Evolutionary conservation across 2,113 vertebrate genomes (phyloP).

Genomic region (Etia nguti): DNA sequence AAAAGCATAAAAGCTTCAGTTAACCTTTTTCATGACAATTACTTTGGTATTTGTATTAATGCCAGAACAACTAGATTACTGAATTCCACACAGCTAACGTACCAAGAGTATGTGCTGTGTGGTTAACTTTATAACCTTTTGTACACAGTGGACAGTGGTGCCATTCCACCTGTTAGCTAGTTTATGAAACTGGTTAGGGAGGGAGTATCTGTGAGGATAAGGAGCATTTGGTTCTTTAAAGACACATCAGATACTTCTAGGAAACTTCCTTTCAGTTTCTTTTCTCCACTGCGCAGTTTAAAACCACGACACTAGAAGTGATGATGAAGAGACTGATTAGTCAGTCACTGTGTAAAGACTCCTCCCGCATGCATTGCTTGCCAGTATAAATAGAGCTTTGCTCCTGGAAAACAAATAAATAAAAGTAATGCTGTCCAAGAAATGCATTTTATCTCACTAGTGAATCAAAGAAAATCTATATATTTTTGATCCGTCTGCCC

Average conservation of each 20-base stretch:
- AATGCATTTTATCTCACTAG: not conserved
- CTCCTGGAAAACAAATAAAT: not conserved
- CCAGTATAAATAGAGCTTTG: not conserved
- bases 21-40: not conserved
- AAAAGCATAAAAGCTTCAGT: not conserved
- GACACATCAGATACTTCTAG: not conserved
- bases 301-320: not conserved
- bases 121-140: not conserved
- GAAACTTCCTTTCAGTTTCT: not conserved
- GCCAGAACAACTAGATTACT: not conserved
- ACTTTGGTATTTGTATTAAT: not conserved
- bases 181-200: not conserved
- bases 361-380: not conserved
- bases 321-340: not conserved
- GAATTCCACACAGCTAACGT: not conserved
- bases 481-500: not conserved
- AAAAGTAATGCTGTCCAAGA: not conserved
- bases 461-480: not conserved
- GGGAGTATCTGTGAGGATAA: too few species aligned
- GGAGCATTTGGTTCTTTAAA: not conserved
- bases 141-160: not conserved
- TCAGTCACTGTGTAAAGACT: not conserved
- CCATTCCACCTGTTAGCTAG: not conserved
- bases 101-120: not conserved
- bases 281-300: not conserved